These are phyloP conservation scores for Lamellibrachia satsuma DNA, from an alignment of 2,888 invertebrate genomes.

Conservation along the genomic window DNA sequence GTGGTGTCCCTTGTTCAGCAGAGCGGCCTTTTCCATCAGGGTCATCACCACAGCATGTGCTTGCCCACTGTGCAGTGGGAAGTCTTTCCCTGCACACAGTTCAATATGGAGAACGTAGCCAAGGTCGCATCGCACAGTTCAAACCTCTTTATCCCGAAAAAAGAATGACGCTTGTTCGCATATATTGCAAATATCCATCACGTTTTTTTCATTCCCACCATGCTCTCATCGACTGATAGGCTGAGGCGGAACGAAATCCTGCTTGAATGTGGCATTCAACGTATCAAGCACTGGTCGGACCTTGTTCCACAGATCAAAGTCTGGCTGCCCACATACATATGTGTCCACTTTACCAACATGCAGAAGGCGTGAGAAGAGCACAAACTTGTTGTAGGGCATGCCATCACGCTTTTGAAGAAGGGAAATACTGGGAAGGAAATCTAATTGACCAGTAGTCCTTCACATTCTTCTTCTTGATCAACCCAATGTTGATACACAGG, in stretches of 20 bases:
- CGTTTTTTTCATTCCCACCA: background rate
- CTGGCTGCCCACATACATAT: background rate
- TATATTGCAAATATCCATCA: background rate
- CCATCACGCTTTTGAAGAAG: background rate
- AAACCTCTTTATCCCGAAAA: background rate
- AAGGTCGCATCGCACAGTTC: background rate
- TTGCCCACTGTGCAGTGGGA: background rate
- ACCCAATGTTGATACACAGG: background rate
- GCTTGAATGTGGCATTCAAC: background rate
- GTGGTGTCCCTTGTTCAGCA: background rate
- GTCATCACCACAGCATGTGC: background rate
- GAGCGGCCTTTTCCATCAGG: background rate
- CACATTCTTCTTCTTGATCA: background rate
- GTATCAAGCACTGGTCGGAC: background rate
- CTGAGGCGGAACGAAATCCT: background rate
- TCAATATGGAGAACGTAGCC: background rate
- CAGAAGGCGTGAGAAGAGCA: background rate
- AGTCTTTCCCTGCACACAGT: background rate
- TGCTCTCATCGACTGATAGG: background rate
- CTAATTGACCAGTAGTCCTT: background rate
- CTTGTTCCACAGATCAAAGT: background rate
- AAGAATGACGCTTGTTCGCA: background rate
- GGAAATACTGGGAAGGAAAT: background rate
- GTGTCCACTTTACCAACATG: background rate
- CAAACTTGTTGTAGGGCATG: background rate